Base-by-base conservation (phyloP, 2,888 invertebrate genomes). In the Blastobasis lacticolella region DNA sequence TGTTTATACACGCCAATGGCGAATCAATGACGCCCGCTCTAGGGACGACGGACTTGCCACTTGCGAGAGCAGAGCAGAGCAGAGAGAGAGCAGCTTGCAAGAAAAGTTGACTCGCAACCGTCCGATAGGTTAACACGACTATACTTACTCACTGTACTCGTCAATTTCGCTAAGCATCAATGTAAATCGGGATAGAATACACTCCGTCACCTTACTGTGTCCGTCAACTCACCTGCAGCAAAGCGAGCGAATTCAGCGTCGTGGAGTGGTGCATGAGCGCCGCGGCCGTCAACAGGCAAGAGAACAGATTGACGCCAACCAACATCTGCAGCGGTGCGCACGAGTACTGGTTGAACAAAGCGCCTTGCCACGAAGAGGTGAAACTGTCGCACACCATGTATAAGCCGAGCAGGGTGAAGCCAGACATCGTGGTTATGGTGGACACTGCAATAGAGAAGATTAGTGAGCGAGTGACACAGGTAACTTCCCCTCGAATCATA, bases 341-440 rank as follows among this genome's bases (percentile, higher is more conserved):
- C 56, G 62, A 46, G 79, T 97, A 94, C 51, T 91, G 90, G 53
- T 91, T 88, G 82, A 98, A 98, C 54, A 99, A 90, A 54, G 93
- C 94, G 60, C 95, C 95, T 89, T 99, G 99, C 98, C 99, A 99
- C 78, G 98, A 98, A 55, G 97, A 94, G 9, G 99, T 99, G 87
- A 99, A 99, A 77, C 97, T 96, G 85, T 99, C 99, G 82, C 97
- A 95, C 50, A 92, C 81, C 92, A 99, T 94, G 87, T 99, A 99
- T 62, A 95, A 93, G 57, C 92, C 90, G 61, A 99, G 91, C 58
- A 99, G 91, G 57, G 96, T 84, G 49, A 95, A 80, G 10, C 99
- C 99, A 2, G 97, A 95, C 61, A 94, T 74, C 23, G 96, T 95
- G 9, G 96, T 96, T 9, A 90, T 90, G 1, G 91, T 91, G 51